Conservation (phyloP, 2,888 invertebrate genomes). For the Sarcophaga subvicina region DNA sequence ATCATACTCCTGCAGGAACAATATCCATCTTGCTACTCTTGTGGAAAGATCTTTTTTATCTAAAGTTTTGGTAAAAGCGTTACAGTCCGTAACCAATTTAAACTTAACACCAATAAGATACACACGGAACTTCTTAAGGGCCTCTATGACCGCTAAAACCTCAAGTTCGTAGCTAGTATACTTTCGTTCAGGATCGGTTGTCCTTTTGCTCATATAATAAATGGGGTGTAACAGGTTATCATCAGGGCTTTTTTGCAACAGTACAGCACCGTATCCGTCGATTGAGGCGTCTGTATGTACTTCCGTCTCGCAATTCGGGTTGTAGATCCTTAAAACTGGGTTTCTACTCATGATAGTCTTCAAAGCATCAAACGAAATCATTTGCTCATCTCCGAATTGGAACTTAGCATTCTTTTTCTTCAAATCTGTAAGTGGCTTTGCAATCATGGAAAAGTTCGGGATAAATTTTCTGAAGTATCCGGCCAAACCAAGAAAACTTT, state of each 20-base stretch:
- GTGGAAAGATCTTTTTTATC: conserved; percentile 66
- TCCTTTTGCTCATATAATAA: conserved; percentile 65
- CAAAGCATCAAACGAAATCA: conserved; percentile 60
- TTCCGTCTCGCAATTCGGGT: conserved; percentile 59
- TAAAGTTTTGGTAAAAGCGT: conserved; percentile 64
- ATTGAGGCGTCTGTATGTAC: conserved; percentile 60
- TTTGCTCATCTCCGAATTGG: conserved; percentile 21
- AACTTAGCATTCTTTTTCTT: conserved; percentile 46
- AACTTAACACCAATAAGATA: too few species aligned
- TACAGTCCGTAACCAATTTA: conserved; percentile 69
- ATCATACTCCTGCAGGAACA: conserved; percentile 70
- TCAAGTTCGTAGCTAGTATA: conserved; percentile 58
- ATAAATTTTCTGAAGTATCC: conserved; percentile 39
- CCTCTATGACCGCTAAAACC: conserved; percentile 58
- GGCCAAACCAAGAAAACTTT: conserved; percentile 72
- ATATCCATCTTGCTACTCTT: conserved; percentile 65
- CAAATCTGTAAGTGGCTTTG: conserved; percentile 54
- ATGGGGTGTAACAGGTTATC: conserved; percentile 62
- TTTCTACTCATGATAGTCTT: conserved; percentile 45
- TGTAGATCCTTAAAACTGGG: conserved; percentile 61
- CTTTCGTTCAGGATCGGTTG: conserved; percentile 53
- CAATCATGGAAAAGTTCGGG: conserved; percentile 46
- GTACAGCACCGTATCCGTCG: conserved; percentile 65
- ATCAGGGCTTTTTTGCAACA: conserved; percentile 57
- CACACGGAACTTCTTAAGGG: conserved; percentile 71